phyloP scores from a whole-genome alignment of 2,888 invertebrate species.

The Lasioglossum pauxillum region DNA sequence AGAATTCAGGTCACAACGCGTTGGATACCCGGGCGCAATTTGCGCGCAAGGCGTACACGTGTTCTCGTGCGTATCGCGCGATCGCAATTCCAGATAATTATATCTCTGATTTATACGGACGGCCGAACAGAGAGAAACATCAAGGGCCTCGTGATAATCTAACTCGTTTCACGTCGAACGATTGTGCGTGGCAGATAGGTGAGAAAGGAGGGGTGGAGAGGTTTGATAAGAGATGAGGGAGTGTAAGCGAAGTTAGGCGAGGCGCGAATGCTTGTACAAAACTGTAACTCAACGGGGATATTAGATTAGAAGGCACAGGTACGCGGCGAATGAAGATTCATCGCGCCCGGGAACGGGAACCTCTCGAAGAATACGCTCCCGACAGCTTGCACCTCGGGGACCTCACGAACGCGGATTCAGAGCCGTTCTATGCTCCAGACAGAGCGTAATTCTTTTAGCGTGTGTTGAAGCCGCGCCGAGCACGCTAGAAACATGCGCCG shows the following conservation, averaged over 20 bases:
- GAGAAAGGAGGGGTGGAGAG: background rate
- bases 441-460: conserved; percentile 37
- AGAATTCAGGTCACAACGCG: conserved; percentile 73
- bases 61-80: conserved; percentile 39
- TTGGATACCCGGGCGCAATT: conserved; percentile 64
- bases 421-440: conserved; percentile 1
- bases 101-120: conserved; percentile 55
- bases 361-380: conserved; percentile 25
- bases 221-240: background rate
- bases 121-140: background rate
- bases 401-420: background rate
- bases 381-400: conserved; percentile 37
- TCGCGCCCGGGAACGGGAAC: conserved; percentile 11
- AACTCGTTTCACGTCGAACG: conserved; percentile 34
- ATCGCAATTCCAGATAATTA: conserved; percentile 53
- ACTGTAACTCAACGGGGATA: conserved; percentile 56
- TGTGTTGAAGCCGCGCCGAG: background rate
- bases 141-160: background rate
- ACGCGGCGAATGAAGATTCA: conserved; percentile 56
- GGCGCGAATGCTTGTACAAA: conserved; percentile 31
- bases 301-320: conserved; percentile 50
- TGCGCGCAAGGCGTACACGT: conserved; percentile 56
- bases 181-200: background rate
- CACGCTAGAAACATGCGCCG: background rate
- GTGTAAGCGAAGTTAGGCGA: background rate